Evolutionary conservation across 2,888 invertebrate genomes (phyloP).

Genomic region (Euspilapteryx auroguttella): DNA sequence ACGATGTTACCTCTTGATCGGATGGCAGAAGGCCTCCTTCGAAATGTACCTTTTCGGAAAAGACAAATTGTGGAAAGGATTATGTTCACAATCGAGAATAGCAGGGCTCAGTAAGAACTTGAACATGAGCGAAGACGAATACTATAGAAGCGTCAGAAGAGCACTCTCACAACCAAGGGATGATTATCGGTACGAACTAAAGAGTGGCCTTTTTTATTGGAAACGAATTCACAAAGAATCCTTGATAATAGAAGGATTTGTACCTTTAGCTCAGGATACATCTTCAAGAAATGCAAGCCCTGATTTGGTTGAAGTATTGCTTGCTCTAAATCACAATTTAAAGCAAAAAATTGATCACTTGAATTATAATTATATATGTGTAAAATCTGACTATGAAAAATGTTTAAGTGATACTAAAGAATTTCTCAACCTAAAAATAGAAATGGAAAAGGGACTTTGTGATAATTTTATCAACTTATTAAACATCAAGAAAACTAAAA

Average conservation of each 20-base stretch:
- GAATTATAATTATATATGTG: conserved; percentile 14
- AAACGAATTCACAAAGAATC: conserved; percentile 20
- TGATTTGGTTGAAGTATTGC: conserved; percentile 25
- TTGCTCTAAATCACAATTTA: conserved; percentile 23
- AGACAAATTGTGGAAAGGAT: conserved; percentile 28
- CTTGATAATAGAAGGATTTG: conserved; percentile 28
- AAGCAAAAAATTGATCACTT: conserved; percentile 16
- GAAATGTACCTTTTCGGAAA: conserved; percentile 24
- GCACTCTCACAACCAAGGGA: conserved; percentile 21
- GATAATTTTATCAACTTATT: conserved; percentile 26
- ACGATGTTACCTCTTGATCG: conserved; percentile 22
- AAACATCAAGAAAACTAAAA: conserved; percentile 13
- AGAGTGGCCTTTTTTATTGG: conserved; percentile 39
- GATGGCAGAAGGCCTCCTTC: conserved; percentile 30
- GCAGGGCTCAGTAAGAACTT: conserved; percentile 29
- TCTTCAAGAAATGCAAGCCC: conserved; percentile 15
- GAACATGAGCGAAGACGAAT: conserved; percentile 19
- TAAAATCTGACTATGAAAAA: conserved; percentile 25
- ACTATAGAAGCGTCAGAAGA: conserved; percentile 17
- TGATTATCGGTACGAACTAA: conserved; percentile 28
- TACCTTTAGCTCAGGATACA: conserved; percentile 24
- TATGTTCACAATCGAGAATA: conserved; percentile 27
- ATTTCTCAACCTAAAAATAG: conserved; percentile 32
- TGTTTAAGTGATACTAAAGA: conserved; percentile 33
- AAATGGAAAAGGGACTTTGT: conserved; percentile 33